Conservation (phyloP, 1,140 invertebrate species). For the Brachionus asplanchnoidis region DNA sequence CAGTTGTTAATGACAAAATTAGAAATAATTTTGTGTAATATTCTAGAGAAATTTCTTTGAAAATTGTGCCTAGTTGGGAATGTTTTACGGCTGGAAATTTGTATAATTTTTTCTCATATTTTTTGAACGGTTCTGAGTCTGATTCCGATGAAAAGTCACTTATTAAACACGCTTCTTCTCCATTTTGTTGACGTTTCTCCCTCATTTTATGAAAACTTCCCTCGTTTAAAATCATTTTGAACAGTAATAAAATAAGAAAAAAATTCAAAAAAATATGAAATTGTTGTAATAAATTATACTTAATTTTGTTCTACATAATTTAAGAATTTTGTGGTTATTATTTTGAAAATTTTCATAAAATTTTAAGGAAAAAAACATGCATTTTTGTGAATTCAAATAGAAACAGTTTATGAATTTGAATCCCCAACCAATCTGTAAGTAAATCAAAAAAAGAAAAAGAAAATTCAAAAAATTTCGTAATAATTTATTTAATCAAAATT, state of each 20-base stretch:
- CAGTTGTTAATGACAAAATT: not conserved
- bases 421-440: too few relatives aligned
- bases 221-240: constrained; percentile 17
- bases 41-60: not conserved
- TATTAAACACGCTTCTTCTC: not conserved
- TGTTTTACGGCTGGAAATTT: not conserved
- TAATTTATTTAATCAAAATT: too few relatives aligned
- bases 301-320: not conserved
- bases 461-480: too few relatives aligned
- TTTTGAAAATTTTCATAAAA: not conserved
- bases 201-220: not conserved
- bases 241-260: not conserved
- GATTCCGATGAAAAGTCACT: not conserved
- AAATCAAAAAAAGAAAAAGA: too few relatives aligned
- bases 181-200: not conserved
- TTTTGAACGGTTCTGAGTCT: not conserved
- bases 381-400: too few relatives aligned
- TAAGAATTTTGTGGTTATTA: not conserved
- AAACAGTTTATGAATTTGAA: too few relatives aligned
- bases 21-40: not conserved
- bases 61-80: not conserved
- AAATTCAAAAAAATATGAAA: not conserved
- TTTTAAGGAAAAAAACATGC: too few relatives aligned
- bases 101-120: not conserved
- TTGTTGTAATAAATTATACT: not conserved